phyloP scores from a whole-genome alignment of 2,888 invertebrate genomes.

The Labia minor region DNA sequence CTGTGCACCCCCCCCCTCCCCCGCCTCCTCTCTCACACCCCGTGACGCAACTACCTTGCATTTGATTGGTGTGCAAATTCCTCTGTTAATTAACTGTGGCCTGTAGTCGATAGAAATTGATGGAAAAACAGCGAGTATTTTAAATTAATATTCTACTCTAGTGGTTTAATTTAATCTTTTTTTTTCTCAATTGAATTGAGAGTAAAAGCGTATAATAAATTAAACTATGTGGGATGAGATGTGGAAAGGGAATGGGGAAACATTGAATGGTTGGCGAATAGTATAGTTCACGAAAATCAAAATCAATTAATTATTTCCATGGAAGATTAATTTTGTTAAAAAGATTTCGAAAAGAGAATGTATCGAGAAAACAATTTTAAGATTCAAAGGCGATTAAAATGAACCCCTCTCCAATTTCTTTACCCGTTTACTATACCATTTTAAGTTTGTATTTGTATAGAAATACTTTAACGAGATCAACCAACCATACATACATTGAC shows the following conservation, averaged over 20 bases:
- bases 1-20: not conserved
- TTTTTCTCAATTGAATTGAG: slow-evolving; percentile 3
- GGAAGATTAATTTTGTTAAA: slow-evolving; percentile 2
- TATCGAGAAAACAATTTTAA: not conserved
- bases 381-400: not conserved
- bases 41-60: not conserved
- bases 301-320: slow-evolving; percentile 1
- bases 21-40: not conserved
- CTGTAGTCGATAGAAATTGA: not conserved
- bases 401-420: too few relatives aligned
- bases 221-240: not conserved
- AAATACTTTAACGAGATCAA: too few relatives aligned
- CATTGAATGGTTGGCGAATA: too few relatives aligned
- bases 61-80: slow-evolving; percentile 13
- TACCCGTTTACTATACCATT: too few relatives aligned
- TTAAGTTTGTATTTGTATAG: too few relatives aligned
- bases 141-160: slow-evolving; percentile 5
- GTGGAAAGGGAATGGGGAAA: not conserved
- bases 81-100: slow-evolving; percentile 9
- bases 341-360: not conserved
- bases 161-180: slow-evolving; percentile 13
- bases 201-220: slow-evolving; percentile 7
- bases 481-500: too few relatives aligned
- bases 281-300: not conserved
- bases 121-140: not conserved